These are phyloP conservation scores for Zaprionus ghesquierei DNA, from an alignment of 1,140 invertebrate species.

Conservation along the genomic window DNA sequence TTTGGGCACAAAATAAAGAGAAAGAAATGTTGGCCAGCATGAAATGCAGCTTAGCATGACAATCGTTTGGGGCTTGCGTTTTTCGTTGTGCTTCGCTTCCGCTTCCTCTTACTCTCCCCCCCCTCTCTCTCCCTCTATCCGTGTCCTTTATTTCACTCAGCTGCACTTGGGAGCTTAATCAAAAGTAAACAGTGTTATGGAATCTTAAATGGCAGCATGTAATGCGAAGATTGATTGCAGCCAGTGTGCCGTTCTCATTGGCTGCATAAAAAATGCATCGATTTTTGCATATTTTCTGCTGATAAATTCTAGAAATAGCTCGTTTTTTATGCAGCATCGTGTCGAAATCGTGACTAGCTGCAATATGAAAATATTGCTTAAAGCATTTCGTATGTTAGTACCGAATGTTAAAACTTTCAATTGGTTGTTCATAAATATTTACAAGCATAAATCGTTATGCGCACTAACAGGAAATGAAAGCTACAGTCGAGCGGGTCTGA, in stretches of 20 bases:
- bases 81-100: not conserved
- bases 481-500: no score
- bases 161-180: slow-evolving; percentile 24
- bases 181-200: slow-evolving; percentile 17
- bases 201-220: slow-evolving; percentile 11
- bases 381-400: no score
- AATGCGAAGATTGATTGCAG: not conserved
- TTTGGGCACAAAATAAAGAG: not conserved
- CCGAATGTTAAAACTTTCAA: not conserved
- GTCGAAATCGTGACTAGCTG: not conserved
- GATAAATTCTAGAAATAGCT: not conserved
- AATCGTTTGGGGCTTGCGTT: slow-evolving; percentile 56
- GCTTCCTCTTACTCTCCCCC: not conserved
- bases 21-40: slow-evolving; percentile 9
- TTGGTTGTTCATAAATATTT: not conserved
- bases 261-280: not conserved
- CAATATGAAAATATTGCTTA: no score
- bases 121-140: not conserved
- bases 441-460: no score
- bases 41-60: slow-evolving; percentile 43
- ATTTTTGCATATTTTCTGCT: not conserved
- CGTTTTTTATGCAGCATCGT: not conserved
- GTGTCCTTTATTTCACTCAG: not conserved
- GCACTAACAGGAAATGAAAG: no score
- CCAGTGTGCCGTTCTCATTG: not conserved